Evolutionary conservation across 2,888 invertebrate genomes (phyloP).

Genomic region (Lithophane semibrunnea): DNA sequence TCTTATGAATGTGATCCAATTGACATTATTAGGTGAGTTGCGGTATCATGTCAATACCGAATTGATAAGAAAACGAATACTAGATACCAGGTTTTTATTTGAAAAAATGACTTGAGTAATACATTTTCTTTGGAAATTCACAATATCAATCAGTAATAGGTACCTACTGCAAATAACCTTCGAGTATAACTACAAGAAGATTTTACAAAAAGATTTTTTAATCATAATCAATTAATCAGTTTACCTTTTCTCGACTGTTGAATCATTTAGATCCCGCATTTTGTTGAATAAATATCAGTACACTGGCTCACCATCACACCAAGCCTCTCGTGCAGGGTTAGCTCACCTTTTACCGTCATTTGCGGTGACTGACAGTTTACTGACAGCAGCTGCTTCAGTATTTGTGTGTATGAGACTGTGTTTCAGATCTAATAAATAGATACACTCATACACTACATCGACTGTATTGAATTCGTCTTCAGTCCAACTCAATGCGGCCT

Average conservation of each 20-base stretch:
- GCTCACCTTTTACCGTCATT: background rate
- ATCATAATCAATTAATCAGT: background rate
- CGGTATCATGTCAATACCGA: background rate
- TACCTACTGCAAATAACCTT: background rate
- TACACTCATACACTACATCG: background rate
- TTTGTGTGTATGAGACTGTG: background rate
- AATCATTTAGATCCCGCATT: background rate
- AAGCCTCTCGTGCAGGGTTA: background rate
- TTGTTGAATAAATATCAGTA: background rate
- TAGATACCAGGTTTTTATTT: background rate
- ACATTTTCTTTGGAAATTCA: background rate
- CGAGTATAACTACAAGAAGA: background rate
- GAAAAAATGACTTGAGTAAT: background rate
- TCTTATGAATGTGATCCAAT: background rate
- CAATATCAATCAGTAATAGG: background rate
- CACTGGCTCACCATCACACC: background rate
- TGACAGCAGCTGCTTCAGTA: background rate
- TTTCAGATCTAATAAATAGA: no score
- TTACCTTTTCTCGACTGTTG: background rate
- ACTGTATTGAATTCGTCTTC: background rate
- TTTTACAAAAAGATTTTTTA: background rate
- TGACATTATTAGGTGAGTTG: background rate
- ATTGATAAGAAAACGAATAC: background rate
- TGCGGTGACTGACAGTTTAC: background rate
- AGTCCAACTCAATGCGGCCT: background rate